These are phyloP conservation scores for Eutrigla gurnardus DNA, from an alignment of 2,797 vertebrate genomes.

Conservation along the genomic window DNA sequence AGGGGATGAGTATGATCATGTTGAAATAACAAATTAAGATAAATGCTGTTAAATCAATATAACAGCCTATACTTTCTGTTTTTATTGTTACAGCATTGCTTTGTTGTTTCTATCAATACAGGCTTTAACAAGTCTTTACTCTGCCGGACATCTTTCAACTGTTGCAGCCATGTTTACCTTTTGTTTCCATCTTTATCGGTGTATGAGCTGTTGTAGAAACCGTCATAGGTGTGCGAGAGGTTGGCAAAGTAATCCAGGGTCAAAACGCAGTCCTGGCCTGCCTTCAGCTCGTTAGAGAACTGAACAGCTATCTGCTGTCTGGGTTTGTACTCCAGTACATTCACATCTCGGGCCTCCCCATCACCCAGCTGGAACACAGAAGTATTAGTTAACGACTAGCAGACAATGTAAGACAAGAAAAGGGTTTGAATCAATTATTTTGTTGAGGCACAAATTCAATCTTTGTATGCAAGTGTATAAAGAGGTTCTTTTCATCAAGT, in stretches of 20 bases:
- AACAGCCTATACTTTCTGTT: not conserved
- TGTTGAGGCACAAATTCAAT: not conserved
- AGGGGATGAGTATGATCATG: not conserved
- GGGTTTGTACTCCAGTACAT: slow-evolving; percentile 88
- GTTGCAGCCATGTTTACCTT: slow-evolving; percentile 81
- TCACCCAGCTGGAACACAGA: slow-evolving; percentile 69
- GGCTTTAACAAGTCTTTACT: not conserved
- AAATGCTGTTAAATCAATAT: slow-evolving; percentile 10
- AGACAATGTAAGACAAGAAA: not conserved
- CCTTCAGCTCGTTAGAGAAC: slow-evolving; percentile 83
- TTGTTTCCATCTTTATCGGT: slow-evolving; percentile 79
- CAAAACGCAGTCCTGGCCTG: slow-evolving; percentile 85
- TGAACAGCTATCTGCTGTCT: slow-evolving; percentile 91
- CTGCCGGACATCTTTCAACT: slow-evolving; percentile 2
- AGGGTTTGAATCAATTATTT: not conserved
- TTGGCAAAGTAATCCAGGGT: slow-evolving; percentile 87
- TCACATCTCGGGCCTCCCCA: slow-evolving; percentile 69
- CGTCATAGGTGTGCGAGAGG: slow-evolving; percentile 90
- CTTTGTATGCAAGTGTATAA: not conserved
- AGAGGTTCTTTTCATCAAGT: not conserved
- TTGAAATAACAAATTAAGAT: slow-evolving; percentile 5
- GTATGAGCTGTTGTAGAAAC: slow-evolving; percentile 94
- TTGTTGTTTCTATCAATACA: not conserved
- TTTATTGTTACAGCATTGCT: slow-evolving; percentile 10
- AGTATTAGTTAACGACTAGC: not conserved